A percentile compares a stretch with the other conserved stretches of the same genome.
These are phyloP conservation scores for Elaphurus davidianus DNA, from an alignment of 2,113 vertebrate genomes.

Conservation along the genomic window DNA sequence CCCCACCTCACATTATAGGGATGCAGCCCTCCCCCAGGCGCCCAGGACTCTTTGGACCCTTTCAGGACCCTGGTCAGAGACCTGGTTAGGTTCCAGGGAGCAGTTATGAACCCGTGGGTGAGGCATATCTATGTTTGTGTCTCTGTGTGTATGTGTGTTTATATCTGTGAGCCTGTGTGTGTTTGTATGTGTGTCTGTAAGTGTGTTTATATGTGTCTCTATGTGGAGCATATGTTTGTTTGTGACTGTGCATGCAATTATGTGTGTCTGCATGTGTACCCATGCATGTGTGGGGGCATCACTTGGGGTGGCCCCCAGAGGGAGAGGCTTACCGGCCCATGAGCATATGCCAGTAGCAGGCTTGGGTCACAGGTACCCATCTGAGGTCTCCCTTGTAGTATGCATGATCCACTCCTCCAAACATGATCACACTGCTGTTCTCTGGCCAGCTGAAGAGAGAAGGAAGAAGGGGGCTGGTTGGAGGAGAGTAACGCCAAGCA, in stretches of 20 bases:
- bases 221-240: background rate
- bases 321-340: slow-evolving; percentile 34
- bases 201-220: background rate
- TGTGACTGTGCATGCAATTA: too few species aligned
- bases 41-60: background rate
- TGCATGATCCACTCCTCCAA: slow-evolving; percentile 31
- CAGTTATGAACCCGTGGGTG: background rate
- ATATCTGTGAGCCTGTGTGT: background rate
- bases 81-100: background rate
- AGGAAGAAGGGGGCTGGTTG: background rate
- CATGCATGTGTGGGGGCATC: fast-evolving
- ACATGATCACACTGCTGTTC: slow-evolving; percentile 36
- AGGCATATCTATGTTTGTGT: background rate
- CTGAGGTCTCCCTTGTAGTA: slow-evolving; percentile 26
- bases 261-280: too few species aligned
- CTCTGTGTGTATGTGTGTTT: background rate
- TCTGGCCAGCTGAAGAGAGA: background rate
- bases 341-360: slow-evolving; percentile 51
- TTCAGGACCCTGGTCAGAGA: too few species aligned
- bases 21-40: background rate
- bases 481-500: fast-evolving
- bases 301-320: background rate
- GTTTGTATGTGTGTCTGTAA: background rate
- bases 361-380: slow-evolving; percentile 50
- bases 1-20: background rate